phyloP scores from a whole-genome alignment of 2,888 invertebrate species.

The Dascillus cervinus region DNA sequence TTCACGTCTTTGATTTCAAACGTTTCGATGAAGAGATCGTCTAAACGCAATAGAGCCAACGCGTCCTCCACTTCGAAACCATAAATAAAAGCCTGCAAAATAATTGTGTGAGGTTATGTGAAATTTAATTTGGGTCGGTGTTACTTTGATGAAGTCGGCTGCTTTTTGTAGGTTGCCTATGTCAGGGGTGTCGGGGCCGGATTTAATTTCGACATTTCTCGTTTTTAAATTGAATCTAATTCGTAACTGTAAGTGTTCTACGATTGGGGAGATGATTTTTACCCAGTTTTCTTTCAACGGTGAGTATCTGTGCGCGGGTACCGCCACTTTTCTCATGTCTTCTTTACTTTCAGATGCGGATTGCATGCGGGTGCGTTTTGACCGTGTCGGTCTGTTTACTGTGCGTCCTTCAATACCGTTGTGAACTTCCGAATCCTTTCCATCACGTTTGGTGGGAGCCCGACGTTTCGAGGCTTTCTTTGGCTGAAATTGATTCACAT shows the following conservation, averaged over 20 bases:
- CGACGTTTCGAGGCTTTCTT: slow-evolving; percentile 47
- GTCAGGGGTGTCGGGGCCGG: slow-evolving; percentile 65
- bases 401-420: slow-evolving; percentile 54
- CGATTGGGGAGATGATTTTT: slow-evolving; percentile 93
- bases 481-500: slow-evolving; percentile 47
- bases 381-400: slow-evolving; percentile 34
- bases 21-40: slow-evolving; percentile 94
- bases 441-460: slow-evolving; percentile 45
- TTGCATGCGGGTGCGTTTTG: slow-evolving; percentile 26
- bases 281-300: slow-evolving; percentile 96
- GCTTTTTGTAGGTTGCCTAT: slow-evolving; percentile 91
- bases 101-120: too few relatives aligned
- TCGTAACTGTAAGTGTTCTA: slow-evolving; percentile 90
- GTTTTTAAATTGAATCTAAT: slow-evolving; percentile 89
- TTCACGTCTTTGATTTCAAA: slow-evolving; percentile 97
- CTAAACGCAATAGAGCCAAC: slow-evolving; percentile 84
- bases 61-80: slow-evolving; percentile 98
- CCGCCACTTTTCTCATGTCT: slow-evolving; percentile 66
- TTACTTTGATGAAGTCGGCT: slow-evolving; percentile 86
- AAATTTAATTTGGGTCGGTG: slow-evolving; percentile 4
- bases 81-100: slow-evolving; percentile 77
- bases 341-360: slow-evolving; percentile 47
- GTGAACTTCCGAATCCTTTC: slow-evolving; percentile 55
- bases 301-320: slow-evolving; percentile 91
- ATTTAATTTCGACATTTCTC: slow-evolving; percentile 80